A percentile compares a stretch with the other conserved stretches of the same genome.
Evolutionary conservation across 1,140 invertebrate species (phyloP).

Genomic region (Drosophila kepulauana): DNA sequence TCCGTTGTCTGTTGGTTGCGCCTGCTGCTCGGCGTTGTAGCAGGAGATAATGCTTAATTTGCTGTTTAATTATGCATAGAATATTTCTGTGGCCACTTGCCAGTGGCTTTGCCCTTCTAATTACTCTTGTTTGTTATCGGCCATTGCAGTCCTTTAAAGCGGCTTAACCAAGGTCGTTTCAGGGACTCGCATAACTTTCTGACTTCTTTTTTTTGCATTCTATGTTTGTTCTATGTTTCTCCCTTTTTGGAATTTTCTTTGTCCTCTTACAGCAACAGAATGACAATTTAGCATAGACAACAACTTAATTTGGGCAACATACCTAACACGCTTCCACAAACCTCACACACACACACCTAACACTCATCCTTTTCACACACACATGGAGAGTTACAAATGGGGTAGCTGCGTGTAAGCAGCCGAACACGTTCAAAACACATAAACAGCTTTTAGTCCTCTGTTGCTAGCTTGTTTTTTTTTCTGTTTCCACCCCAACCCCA

Average conservation of each 20-base stretch:
- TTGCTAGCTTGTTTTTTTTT: slow-evolving; percentile 6
- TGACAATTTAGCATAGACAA: slow-evolving; percentile 72
- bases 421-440: slow-evolving; percentile 74
- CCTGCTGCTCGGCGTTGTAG: slow-evolving; percentile 3
- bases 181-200: slow-evolving; percentile 34
- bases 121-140: slow-evolving; percentile 73
- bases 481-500: neutral
- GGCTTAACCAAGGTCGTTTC: slow-evolving; percentile 54
- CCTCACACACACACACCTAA: slow-evolving; percentile 7
- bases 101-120: slow-evolving; percentile 53
- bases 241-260: slow-evolving; percentile 27
- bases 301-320: slow-evolving; percentile 70
- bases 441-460: slow-evolving; percentile 69
- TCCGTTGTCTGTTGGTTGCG: neutral
- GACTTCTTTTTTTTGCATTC: neutral
- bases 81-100: slow-evolving; percentile 52
- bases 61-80: slow-evolving; percentile 75
- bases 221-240: neutral
- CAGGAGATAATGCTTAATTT: slow-evolving; percentile 75
- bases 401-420: slow-evolving; percentile 57
- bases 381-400: slow-evolving; percentile 47
- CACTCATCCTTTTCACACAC: neutral
- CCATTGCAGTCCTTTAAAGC: slow-evolving; percentile 49
- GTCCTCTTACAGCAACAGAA: slow-evolving; percentile 24
- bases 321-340: slow-evolving; percentile 14